Evolutionary conservation across 23 tunicate species (phyloP), one percentile per base, ranked within the genome.

Genomic region (Halocynthia roretzi): DNA sequence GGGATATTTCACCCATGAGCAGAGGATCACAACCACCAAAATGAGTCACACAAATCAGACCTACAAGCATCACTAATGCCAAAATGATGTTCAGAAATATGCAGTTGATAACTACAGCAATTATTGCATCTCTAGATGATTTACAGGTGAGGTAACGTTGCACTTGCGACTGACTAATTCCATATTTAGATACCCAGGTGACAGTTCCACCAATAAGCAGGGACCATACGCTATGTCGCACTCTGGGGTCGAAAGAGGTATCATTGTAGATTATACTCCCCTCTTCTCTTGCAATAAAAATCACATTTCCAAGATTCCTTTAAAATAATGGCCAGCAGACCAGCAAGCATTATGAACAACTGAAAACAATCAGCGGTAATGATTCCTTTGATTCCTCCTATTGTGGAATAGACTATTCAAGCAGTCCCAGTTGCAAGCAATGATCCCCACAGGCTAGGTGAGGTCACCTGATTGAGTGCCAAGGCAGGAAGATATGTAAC

Each of bases 101-200:
- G 31, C 78, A 74, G 21, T 74, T 74, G n/a, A 74, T 64, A 14
- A 54, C 64, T 18, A 74, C 78, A 15, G 78, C 78, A 52, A 74
- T 74, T 7, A 74, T 54, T 10, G 78, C 78, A 74, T 74, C 62
- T 14, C 56, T 52, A 2, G 5, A 44, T 15, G 78, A 74, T 10
- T 64, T 52, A 5, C 78, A 74, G 14, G 78, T 54, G 2, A 74
- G 40, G 40, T 74, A 74, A 12, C 78, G 78, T 18, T 74, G 78
- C 14, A 74, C 78, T 74, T 74, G 78, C 15, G 78, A 74, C 22
- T 74, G 78, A 21, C 78, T 62, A 54, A 74, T 74, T 74, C 78
- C 78, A 74, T 74, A 74, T 6, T 74, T 74, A 15, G 62, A 52
- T 11, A 74, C 78, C 78, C 78, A 74, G 5, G 78, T 74, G 40